Conservation (phyloP, 2,888 invertebrate species). For the Metopia argyrocephala region DNA sequence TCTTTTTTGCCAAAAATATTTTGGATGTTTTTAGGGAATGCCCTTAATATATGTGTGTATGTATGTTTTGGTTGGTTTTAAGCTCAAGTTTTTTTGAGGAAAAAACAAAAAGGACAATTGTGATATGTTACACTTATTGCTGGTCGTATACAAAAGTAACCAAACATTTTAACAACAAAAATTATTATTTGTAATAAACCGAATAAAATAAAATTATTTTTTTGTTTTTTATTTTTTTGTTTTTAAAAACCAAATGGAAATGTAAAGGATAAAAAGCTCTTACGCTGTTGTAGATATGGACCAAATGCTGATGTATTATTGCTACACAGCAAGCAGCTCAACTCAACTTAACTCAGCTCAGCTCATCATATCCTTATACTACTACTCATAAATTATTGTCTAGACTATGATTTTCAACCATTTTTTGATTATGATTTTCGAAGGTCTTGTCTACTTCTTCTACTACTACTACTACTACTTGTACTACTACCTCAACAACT, state of each 20-base stretch:
- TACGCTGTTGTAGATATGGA: constrained; percentile 25
- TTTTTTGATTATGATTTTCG: constrained; percentile 74
- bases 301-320: constrained; percentile 42
- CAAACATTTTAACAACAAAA: constrained; percentile 55
- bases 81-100: constrained; percentile 26
- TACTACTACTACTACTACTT: not conserved
- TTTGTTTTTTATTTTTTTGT: no score
- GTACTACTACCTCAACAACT: constrained; percentile 6
- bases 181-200: constrained; percentile 42
- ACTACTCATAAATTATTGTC: constrained; percentile 78
- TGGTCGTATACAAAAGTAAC: constrained; percentile 56
- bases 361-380: constrained; percentile 63
- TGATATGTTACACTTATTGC: constrained; percentile 62
- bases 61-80: constrained; percentile 20
- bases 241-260: constrained; percentile 33
- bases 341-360: constrained; percentile 22
- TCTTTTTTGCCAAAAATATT: no score
- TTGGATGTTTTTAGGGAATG: not conserved
- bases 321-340: not conserved
- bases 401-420: constrained; percentile 78
- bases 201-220: constrained; percentile 19
- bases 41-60: constrained; percentile 24
- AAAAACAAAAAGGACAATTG: constrained; percentile 59
- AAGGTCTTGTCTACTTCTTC: constrained; percentile 55
- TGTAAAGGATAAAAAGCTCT: constrained; percentile 44